Evolutionary conservation across 37 sponge, comb jelly and placozoan species (phyloP), one percentile per base, ranked within the genome.

Genomic region (Oopsacas minuta): DNA sequence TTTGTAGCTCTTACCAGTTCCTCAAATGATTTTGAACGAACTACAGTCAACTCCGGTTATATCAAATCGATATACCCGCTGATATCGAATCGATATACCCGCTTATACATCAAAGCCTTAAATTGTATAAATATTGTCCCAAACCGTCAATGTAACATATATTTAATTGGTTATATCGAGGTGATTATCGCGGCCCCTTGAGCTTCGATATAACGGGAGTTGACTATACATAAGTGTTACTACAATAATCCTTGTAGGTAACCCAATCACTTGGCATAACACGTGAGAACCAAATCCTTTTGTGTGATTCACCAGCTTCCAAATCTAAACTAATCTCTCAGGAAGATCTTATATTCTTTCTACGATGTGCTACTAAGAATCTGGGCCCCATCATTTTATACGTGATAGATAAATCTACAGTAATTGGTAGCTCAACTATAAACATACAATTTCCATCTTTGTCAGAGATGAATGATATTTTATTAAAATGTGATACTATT

Each of bases 211-310:
- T n/a, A n/a, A n/a, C n/a, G n/a, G n/a, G n/a, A n/a, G n/a, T n/a
- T n/a, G n/a, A n/a, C n/a, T n/a, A n/a, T n/a, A n/a, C n/a, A n/a
- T n/a, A n/a, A n/a, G 51, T 46, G 17, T 46, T 46, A 22, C 20
- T 12, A 61, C 30, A 20, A 12, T 61, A 25, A 3, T n/a, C 5
- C 28, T 61, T 61, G 22, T n/a, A 61, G 75, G 75, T 61, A 61
- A 61, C 75, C 75, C 75, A 61, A 61, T 61, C 75, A 61, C 75
- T 61, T 61, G 75, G 75, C 22, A 61, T 61, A 5, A 3, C 75
- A 25, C 1, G 7, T 12, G 75, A 61, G 7, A 61, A 61, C 75
- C 75, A 61, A 61, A 61, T 61, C 30, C 75, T 61, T 12, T 34
- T 61, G 32, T 61, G 75, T 61, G 75, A 61, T 12, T 61, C 75